Conservation (phyloP, 2,888 invertebrate genomes). For the Andrena hattorfiana region DNA sequence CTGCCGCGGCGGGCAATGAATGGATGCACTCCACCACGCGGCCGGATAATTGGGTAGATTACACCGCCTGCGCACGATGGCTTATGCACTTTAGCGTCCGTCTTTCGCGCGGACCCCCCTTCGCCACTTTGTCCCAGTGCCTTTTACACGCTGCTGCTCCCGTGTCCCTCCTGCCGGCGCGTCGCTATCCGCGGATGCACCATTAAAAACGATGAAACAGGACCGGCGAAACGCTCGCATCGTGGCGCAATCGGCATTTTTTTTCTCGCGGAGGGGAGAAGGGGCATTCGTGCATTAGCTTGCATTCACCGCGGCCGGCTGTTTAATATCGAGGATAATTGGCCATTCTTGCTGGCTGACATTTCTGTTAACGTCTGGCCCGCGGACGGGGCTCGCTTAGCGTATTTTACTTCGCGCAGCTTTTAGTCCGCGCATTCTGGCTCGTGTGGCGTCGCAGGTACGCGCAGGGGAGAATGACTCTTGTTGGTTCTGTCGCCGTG, state of each 20-base stretch:
- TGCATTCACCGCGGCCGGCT: constrained; percentile 3
- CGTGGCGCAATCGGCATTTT: constrained; percentile 24
- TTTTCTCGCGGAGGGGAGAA: not conserved
- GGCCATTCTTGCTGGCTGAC: constrained; percentile 29
- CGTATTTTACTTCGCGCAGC: not conserved
- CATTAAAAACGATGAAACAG: constrained; percentile 38
- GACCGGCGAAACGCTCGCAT: constrained; percentile 31
- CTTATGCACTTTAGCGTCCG: constrained; percentile 61
- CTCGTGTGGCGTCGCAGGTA: not conserved
- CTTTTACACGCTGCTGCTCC: constrained; percentile 32
- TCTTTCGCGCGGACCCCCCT: constrained; percentile 21
- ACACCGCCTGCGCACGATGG: constrained; percentile 45
- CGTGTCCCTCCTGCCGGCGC: not conserved
- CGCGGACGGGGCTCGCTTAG: not conserved
- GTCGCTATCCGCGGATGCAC: constrained; percentile 20
- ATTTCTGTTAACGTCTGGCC: constrained; percentile 21
- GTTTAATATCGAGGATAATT: constrained; percentile 41
- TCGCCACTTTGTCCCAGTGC: constrained; percentile 43
- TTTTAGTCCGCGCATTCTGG: not conserved
- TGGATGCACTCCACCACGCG: constrained; percentile 58
- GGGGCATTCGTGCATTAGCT: constrained; percentile 12
- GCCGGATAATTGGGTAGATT: constrained; percentile 73
- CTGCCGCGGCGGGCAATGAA: constrained; percentile 56
- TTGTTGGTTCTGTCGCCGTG: too few relatives aligned
- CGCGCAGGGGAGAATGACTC: too few relatives aligned